Evolutionary conservation across 2,113 vertebrate species (phyloP).

Genomic region (Pteronura brasiliensis): DNA sequence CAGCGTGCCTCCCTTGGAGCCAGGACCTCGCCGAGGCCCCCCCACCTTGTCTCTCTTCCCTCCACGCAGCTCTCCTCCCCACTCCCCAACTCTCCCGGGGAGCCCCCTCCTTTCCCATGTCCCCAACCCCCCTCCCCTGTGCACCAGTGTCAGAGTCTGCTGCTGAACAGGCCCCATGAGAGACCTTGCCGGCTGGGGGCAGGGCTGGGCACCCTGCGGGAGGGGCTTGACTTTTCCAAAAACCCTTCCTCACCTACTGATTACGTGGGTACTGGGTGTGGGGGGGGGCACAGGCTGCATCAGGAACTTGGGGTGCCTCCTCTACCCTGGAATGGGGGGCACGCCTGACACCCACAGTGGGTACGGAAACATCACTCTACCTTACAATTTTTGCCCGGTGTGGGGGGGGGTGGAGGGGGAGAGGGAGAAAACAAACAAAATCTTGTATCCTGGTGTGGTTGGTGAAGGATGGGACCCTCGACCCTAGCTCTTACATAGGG

Average conservation of each 20-base stretch:
- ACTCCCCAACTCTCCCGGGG: constrained; percentile 32
- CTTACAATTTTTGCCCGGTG: constrained; percentile 52
- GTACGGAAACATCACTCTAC: neutral
- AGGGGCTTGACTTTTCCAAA: constrained; percentile 12
- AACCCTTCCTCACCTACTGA: neutral
- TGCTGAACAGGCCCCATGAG: constrained; percentile 65
- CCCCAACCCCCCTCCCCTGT: constrained; percentile 26
- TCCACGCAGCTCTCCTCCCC: constrained; percentile 69
- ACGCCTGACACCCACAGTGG: neutral
- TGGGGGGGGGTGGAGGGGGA: constrained; percentile 55
- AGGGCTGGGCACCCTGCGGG: neutral
- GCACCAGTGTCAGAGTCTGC: constrained; percentile 72
- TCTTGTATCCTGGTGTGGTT: constrained; percentile 11
- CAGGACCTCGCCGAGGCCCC: constrained; percentile 55
- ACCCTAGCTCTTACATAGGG: constrained; percentile 15
- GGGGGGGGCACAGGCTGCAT: neutral
- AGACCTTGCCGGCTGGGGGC: constrained; percentile 72
- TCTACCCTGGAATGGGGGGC: neutral
- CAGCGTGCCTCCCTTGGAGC: constrained; percentile 60
- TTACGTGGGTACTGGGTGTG: neutral
- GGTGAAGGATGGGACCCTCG: constrained; percentile 29
- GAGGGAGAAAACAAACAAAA: neutral
- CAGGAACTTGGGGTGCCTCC: constrained; percentile 6
- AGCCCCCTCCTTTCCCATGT: constrained; percentile 22
- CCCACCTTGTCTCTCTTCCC: constrained; percentile 74